Base-by-base conservation (phyloP, 2,888 invertebrate species). In the Drymonia ruficornis region DNA sequence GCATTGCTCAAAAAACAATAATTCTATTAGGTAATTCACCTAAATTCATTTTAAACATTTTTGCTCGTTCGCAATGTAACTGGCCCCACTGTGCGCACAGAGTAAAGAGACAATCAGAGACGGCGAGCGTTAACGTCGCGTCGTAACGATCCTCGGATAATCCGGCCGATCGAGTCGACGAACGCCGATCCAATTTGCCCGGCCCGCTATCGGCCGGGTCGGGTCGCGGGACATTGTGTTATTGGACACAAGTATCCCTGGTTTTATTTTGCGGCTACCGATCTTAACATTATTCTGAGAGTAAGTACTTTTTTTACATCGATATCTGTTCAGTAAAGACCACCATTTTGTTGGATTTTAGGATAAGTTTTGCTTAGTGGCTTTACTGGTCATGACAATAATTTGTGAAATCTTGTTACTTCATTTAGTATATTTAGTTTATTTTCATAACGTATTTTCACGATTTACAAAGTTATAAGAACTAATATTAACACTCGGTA, bases 121-220 rank as follows among this genome's bases (percentile, higher is more conserved):
- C 74, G 76, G 74, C 74, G 59, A 65, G 61, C 74, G 78, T 75
- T 72, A 70, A 73, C 76, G 75, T 73, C 52, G 61, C 61, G 52
- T 54, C 55, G 63, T 79, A 80, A 81, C 78, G 74, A 74, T 67
- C 67, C 50, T 60, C 61, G 67, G 74, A 77, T 79, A 75, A 76
- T 75, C 76, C 74, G 55, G 65, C 61, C 60, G 67, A 70, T 72
- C 70, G 73, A 70, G 57, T 67, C 70, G 56, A 69, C 73, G 72
- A 67, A 71, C 70, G 74, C 70, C 71, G 70, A 81, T 83, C 83
- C 83, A 84, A 83, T 84, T 84, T 81, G 75, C 76, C 34, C 19
- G 56, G 45, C 15, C 28, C 28, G 45, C 45, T 45, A 45, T 45
- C 45, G 56, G 61, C 59, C 67, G 70, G 68, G 65, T 70, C 55